Conservation (phyloP, 1,140 invertebrate species). For the Cyclina sinensis region DNA sequence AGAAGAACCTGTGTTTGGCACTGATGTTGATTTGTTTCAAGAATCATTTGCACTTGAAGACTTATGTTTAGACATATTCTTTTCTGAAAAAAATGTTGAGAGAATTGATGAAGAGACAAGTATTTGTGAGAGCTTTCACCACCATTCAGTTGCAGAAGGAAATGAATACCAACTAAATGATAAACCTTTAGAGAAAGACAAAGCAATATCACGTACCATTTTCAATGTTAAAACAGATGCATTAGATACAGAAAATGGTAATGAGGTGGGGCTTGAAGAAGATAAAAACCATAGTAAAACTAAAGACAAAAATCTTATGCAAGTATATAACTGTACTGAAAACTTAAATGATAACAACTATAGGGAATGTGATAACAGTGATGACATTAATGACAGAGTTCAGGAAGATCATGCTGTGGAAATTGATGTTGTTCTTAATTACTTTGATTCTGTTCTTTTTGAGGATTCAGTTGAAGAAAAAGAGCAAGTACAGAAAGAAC, state of each 20-base stretch:
- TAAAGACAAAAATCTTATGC: background rate
- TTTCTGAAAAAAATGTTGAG: background rate
- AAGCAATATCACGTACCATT: too few species aligned
- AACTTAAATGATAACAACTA: background rate
- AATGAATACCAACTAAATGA: too few species aligned
- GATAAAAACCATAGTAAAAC: too few species aligned
- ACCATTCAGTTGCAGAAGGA: too few species aligned
- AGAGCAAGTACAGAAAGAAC: background rate
- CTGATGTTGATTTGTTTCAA: background rate
- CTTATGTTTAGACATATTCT: background rate
- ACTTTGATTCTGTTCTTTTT: slow-evolving; percentile 40
- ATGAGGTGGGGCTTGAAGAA: background rate
- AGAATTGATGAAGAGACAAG: too few species aligned
- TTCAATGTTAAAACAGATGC: background rate
- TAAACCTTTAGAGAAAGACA: too few species aligned
- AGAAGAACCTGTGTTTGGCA: background rate
- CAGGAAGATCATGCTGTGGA: background rate
- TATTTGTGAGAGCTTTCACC: too few species aligned
- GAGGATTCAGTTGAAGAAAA: background rate
- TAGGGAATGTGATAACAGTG: background rate
- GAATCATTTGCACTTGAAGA: background rate
- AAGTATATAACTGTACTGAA: background rate
- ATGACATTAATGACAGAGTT: background rate
- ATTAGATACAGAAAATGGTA: background rate
- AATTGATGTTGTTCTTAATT: background rate